These are phyloP conservation scores for Lagopus muta DNA, from an alignment of 2,113 vertebrate species.

Conservation along the genomic window DNA sequence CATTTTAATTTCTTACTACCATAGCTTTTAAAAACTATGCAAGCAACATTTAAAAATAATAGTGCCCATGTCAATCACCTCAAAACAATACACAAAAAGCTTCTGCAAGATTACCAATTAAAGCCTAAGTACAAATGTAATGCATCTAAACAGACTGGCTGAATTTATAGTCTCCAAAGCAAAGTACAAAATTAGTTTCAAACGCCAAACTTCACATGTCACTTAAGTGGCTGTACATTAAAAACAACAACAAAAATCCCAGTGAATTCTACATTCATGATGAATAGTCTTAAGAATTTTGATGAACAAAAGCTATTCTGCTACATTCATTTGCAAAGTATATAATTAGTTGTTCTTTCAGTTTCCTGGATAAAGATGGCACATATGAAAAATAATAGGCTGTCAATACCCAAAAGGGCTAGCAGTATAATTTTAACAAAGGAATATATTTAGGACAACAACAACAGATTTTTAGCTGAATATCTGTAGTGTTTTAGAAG, in stretches of 20 bases:
- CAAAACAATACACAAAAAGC: background rate
- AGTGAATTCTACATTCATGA: slow-evolving; percentile 60
- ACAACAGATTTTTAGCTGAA: slow-evolving; percentile 44
- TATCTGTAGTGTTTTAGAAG: slow-evolving; percentile 35
- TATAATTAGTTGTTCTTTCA: slow-evolving; percentile 86
- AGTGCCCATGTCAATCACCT: slow-evolving; percentile 44
- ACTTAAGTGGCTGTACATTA: slow-evolving; percentile 27
- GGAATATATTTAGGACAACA: slow-evolving; percentile 67
- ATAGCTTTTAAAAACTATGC: background rate
- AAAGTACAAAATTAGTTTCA: slow-evolving; percentile 75
- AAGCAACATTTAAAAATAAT: slow-evolving; percentile 61
- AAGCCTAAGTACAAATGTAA: slow-evolving; percentile 26
- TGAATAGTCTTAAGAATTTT: slow-evolving; percentile 68
- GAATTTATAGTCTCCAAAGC: slow-evolving; percentile 63
- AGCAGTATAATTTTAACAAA: slow-evolving; percentile 70
- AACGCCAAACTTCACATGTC: slow-evolving; percentile 71
- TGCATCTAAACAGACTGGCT: slow-evolving; percentile 1
- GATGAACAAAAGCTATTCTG: slow-evolving; percentile 76
- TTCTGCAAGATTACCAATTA: slow-evolving; percentile 54
- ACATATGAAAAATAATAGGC: slow-evolving; percentile 80
- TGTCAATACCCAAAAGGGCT: slow-evolving; percentile 75
- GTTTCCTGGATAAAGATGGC: slow-evolving; percentile 74
- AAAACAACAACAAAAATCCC: slow-evolving; percentile 18
- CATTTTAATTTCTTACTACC: slow-evolving; percentile 27
- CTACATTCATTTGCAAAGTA: slow-evolving; percentile 76